Evolutionary conservation across 2,113 vertebrate species (phyloP).

Genomic region (Oxyura jamaicensis): DNA sequence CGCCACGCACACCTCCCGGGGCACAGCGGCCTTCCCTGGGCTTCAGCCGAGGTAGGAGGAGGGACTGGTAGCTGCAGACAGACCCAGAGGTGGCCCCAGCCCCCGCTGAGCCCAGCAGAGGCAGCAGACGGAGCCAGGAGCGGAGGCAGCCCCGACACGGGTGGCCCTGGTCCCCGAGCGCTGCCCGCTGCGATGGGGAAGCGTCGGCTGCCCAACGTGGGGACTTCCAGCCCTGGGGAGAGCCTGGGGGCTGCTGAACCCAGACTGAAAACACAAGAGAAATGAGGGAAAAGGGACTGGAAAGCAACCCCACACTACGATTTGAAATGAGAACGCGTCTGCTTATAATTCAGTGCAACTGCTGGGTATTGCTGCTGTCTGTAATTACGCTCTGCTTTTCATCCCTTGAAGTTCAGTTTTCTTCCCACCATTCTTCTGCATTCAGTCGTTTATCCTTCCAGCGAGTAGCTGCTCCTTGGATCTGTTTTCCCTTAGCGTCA

Average conservation of each 20-base stretch:
- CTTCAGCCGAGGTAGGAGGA: too few relatives aligned
- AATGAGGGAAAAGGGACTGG: accelerated
- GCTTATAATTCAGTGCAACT: background rate
- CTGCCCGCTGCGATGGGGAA: too few relatives aligned
- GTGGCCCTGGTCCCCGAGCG: too few relatives aligned
- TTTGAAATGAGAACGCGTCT: background rate
- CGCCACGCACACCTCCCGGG: too few relatives aligned
- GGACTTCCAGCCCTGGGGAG: background rate
- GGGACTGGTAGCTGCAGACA: too few relatives aligned
- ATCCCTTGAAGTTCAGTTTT: background rate
- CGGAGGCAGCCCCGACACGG: too few relatives aligned
- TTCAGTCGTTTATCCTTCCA: background rate
- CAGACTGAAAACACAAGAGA: background rate
- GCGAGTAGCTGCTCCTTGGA: background rate
- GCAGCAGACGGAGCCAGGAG: too few relatives aligned
- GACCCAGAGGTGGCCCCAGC: too few relatives aligned
- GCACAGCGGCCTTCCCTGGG: too few relatives aligned
- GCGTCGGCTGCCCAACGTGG: too few relatives aligned
- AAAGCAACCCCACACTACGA: accelerated
- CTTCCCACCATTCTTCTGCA: background rate
- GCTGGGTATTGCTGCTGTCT: background rate
- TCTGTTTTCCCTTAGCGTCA: background rate
- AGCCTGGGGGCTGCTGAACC: background rate
- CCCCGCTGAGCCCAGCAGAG: too few relatives aligned
- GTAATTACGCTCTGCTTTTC: background rate